A percentile compares a stretch with the other conserved stretches of the same genome.
Evolutionary conservation across 1,140 invertebrate genomes (phyloP).

Genomic region (Homarus americanus): DNA sequence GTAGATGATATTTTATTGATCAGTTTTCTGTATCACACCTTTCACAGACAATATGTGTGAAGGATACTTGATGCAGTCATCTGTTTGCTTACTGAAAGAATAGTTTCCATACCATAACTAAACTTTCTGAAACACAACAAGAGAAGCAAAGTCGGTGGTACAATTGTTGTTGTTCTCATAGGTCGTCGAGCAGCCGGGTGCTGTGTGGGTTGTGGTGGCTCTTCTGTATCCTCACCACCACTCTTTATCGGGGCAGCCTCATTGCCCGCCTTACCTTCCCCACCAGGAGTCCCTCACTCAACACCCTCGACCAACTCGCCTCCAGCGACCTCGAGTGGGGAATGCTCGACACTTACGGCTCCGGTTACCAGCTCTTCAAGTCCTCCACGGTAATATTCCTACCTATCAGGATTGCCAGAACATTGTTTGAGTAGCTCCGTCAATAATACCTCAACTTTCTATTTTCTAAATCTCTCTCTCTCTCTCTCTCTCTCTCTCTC

Average conservation of each 20-base stretch:
- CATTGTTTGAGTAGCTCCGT: no score
- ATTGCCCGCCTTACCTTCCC: slow-evolving; percentile 61
- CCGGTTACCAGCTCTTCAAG: slow-evolving; percentile 63
- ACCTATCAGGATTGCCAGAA: no score
- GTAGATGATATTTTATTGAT: no score
- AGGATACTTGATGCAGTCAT: no score
- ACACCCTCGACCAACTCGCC: slow-evolving; percentile 58
- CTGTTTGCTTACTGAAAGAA: no score
- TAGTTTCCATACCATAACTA: no score
- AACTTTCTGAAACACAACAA: no score
- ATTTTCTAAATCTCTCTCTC: no score
- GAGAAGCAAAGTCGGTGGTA: background rate
- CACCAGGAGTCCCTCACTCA: slow-evolving; percentile 37
- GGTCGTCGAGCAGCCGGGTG: slow-evolving; percentile 30
- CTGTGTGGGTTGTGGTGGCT: slow-evolving; percentile 58
- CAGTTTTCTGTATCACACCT: no score
- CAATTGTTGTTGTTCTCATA: background rate
- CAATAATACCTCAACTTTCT: no score
- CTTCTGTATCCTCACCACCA: slow-evolving; percentile 66
- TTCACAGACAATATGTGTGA: no score
- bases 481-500: no score
- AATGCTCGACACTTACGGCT: slow-evolving; percentile 70
- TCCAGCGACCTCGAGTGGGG: slow-evolving; percentile 47
- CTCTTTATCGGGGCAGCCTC: slow-evolving; percentile 48
- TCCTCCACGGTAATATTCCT: slow-evolving; percentile 29